Base-by-base conservation (phyloP, 2,888 invertebrate genomes). In the Epistrophella euchroma region DNA sequence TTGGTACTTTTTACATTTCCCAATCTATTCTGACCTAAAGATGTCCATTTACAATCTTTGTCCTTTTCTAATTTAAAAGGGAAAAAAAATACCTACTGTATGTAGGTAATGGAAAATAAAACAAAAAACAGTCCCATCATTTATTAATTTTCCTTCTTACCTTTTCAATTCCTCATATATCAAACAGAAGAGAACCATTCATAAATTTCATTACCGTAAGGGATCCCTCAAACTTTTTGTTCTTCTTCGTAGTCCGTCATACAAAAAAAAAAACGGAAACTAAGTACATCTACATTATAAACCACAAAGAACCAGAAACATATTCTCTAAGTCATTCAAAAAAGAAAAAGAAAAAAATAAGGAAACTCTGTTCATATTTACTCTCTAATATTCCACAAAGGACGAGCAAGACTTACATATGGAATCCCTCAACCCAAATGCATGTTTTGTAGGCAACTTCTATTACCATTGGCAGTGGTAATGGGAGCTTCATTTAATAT, bases 181-280 rank as follows among this genome's bases (percentile, higher is more conserved):
- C 72, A 72, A 56, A 73, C 28, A 64, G 58, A 56, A 73, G 19
- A 64, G 58, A 22, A 35, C 64, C 43, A 79, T 84, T 84, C 79
- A 84, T 75, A 64, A 84, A 75, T 66, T 79, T 84, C 70, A 75
- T 84, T 79, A 79, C 79, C 84, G 79, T 74, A 66, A 72, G 75
- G 70, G 79, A 75, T 74, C 52, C 37, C 22, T 43, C 35, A 50
- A 37, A 19, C n/a, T 22, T 58, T n/a, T 58, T 37, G 35, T 17
- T 32, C 32, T 2, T 58, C 10, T 4, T 15, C 19, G 7, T 22
- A 17, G 60, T 60, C 37, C 60, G 2, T 75, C 47, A 32, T 55
- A 64, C 1, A 40, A 40, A 0, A 58, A 72, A 58, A 80, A 37
- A 52, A 79, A 78, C 64, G 71, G 66, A 60, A 85, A 73, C 85